These are phyloP conservation scores for Hybognathus amarus DNA, from an alignment of 2,797 vertebrate species.

Conservation along the genomic window DNA sequence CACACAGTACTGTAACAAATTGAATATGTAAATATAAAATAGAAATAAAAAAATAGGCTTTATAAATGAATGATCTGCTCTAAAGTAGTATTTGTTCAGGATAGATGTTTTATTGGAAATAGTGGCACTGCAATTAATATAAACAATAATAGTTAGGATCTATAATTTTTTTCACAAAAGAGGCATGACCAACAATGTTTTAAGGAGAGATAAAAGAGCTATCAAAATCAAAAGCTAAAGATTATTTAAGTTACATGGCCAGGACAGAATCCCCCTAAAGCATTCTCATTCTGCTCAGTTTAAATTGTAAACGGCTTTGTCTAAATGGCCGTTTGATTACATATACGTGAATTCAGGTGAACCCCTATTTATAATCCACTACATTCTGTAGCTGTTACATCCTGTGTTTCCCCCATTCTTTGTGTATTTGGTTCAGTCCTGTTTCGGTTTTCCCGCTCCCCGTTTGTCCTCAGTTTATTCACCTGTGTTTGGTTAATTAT, in stretches of 20 bases:
- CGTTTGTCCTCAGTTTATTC: no score
- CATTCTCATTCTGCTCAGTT: neutral
- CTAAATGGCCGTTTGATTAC: constrained; percentile 1
- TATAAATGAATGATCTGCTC: no score
- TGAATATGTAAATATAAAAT: no score
- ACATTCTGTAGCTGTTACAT: constrained; percentile 25
- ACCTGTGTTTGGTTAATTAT: no score
- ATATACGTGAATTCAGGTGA: constrained; percentile 8
- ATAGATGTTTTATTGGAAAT: neutral
- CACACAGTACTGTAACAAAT: neutral
- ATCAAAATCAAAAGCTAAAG: neutral
- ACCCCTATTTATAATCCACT: constrained; percentile 23
- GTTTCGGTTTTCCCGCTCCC: no score
- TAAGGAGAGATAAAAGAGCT: neutral
- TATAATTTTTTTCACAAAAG: neutral
- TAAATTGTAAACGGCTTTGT: constrained; percentile 19
- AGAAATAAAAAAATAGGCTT: no score
- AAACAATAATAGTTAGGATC: neutral
- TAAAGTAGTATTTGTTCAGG: neutral
- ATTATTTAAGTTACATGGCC: neutral
- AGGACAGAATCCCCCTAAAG: neutral
- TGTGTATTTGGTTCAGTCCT: no score
- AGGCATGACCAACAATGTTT: neutral
- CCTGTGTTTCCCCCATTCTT: no score
- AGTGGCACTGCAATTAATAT: neutral